Percentiles rank a stretch among this genome's conserved stretches.
phyloP scores from a whole-genome alignment of 2,888 invertebrate species.

The Perithous albicinctus region DNA sequence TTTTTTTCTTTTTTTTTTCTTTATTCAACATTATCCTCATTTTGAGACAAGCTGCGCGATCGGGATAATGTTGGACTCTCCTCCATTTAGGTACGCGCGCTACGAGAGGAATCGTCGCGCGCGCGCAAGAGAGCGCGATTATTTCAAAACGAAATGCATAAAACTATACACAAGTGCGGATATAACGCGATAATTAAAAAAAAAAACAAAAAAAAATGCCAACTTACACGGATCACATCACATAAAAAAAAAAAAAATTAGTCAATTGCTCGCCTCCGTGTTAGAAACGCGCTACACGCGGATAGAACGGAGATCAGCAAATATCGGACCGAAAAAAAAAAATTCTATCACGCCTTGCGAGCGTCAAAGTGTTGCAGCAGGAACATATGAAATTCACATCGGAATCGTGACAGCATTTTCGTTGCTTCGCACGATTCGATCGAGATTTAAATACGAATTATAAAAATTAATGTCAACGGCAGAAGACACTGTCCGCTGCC shows the following conservation, averaged over 20 bases:
- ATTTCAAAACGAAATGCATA: conserved; percentile 40
- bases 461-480: conserved; percentile 43
- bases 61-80: conserved; percentile 34
- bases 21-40: conserved; percentile 28
- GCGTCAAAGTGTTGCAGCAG: conserved; percentile 49
- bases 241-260: conserved; percentile 36
- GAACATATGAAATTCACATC: conserved; percentile 59
- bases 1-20: conserved; percentile 31
- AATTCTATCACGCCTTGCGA: conserved; percentile 34
- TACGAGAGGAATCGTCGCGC: conserved; percentile 33
- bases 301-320: conserved; percentile 11
- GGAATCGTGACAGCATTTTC: conserved; percentile 41
- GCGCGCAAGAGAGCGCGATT: conserved; percentile 33
- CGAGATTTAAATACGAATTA: conserved; percentile 55
- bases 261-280: conserved; percentile 12
- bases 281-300: not conserved
- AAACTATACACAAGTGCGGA: conserved; percentile 38
- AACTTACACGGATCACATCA: conserved; percentile 52
- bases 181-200: conserved; percentile 26
- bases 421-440: conserved; percentile 38
- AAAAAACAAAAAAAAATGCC: conserved; percentile 49
- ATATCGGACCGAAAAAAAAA: conserved; percentile 17
- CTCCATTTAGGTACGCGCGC: conserved; percentile 22
- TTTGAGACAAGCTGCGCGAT: conserved; percentile 49
- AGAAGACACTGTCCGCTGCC: conserved; percentile 36